Conservation (phyloP, 1,140 invertebrate genomes). For the Philotrypesis tridentata region DNA sequence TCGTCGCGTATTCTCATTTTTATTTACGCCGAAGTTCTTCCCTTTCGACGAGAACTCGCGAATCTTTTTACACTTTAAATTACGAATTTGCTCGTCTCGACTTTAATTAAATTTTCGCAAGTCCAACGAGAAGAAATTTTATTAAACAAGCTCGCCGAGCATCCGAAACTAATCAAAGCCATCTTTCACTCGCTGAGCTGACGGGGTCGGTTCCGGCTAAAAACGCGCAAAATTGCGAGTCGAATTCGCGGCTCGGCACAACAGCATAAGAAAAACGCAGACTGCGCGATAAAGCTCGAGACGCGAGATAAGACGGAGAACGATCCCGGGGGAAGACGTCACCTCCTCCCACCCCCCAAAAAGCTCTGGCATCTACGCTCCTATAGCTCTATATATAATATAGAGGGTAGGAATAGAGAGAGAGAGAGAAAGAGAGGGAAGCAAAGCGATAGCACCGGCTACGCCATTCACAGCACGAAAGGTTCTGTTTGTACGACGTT, state of each 20-base stretch:
- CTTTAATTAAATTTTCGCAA: no score
- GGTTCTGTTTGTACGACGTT: conserved; percentile 6
- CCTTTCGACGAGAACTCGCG: no score
- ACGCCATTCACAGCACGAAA: not conserved
- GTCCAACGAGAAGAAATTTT: no score
- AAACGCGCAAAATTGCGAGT: not conserved
- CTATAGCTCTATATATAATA: not conserved
- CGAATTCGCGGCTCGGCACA: not conserved
- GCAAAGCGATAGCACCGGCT: no score
- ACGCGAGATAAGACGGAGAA: conserved; percentile 8
- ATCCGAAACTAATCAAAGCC: not conserved
- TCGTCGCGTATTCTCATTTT: no score
- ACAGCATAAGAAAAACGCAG: not conserved
- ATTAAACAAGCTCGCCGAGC: not conserved
- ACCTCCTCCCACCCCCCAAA: no score
- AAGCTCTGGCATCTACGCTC: not conserved
- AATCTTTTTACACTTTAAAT: no score
- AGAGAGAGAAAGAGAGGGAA: not conserved
- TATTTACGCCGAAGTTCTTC: no score
- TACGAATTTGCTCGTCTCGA: no score
- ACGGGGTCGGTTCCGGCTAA: not conserved
- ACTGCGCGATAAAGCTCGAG: not conserved
- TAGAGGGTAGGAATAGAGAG: not conserved
- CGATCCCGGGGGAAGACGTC: not conserved
- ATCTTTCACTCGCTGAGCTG: not conserved